A percentile compares a stretch with the other conserved stretches of the same genome.
These are phyloP conservation scores for Edolisoma coerulescens DNA, from an alignment of 2,113 vertebrate species.

Conservation along the genomic window DNA sequence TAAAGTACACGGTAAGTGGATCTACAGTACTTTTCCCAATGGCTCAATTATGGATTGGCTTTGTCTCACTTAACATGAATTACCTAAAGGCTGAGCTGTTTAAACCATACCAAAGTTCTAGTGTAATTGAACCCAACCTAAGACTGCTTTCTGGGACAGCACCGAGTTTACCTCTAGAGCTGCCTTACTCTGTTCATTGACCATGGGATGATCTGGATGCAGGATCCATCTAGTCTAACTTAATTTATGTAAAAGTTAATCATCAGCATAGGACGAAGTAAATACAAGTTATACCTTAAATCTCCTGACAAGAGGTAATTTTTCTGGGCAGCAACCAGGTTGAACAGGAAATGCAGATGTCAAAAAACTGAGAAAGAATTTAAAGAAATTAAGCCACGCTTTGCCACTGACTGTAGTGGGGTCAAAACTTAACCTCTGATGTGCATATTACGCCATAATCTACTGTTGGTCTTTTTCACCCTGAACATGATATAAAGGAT, in stretches of 20 bases:
- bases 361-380: not conserved
- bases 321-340: not conserved
- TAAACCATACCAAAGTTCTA: not conserved
- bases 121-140: not conserved
- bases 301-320: not conserved
- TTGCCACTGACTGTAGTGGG: not conserved
- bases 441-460: not conserved
- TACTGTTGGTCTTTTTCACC: not conserved
- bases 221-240: not conserved
- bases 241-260: not conserved
- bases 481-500: not conserved
- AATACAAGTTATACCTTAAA: not conserved
- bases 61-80: not conserved
- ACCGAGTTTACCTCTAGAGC: not conserved
- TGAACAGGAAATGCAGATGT: not conserved
- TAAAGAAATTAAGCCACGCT: not conserved
- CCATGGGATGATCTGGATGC: not conserved
- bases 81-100: not conserved
- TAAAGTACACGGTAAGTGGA: not conserved
- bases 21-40: fast-evolving
- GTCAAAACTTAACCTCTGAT: not conserved
- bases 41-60: not conserved
- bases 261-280: not conserved
- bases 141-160: not conserved
- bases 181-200: not conserved